Percentiles rank a stretch among this genome's conserved stretches.
Evolutionary conservation across 2,888 invertebrate genomes (phyloP).

Genomic region (Colostygia pectinataria): DNA sequence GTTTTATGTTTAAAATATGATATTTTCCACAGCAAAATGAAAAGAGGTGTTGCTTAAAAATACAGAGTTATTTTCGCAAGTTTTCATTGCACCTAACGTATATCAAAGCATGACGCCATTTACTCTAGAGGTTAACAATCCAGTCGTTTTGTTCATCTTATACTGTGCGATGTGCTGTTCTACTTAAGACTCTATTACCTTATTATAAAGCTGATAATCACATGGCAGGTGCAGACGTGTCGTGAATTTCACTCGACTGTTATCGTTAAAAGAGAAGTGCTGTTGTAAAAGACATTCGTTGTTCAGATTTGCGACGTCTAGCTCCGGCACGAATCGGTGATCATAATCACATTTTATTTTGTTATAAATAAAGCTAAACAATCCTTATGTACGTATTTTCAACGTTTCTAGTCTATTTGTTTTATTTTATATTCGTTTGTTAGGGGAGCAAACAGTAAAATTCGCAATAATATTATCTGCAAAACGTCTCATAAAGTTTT

Average conservation of each 20-base stretch:
- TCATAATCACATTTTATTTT: conserved; percentile 32
- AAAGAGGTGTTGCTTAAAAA: conserved; percentile 18
- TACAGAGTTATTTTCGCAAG: conserved; percentile 21
- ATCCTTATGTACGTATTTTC: conserved; percentile 1
- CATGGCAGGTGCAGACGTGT: conserved; percentile 29
- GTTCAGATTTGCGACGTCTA: conserved; percentile 41
- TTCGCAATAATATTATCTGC: too few relatives aligned
- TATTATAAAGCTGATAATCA: conserved; percentile 34
- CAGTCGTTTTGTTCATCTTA: conserved; percentile 30
- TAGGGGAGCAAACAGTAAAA: too few relatives aligned
- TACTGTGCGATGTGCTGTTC: conserved; percentile 1
- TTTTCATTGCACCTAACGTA: conserved; percentile 25
- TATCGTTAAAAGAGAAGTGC: conserved; percentile 45
- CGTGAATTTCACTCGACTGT: conserved; percentile 44
- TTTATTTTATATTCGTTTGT: too few relatives aligned
- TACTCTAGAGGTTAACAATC: conserved; percentile 33
- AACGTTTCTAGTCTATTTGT: not conserved
- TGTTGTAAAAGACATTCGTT: conserved; percentile 43
- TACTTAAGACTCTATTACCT: conserved; percentile 17
- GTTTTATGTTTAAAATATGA: not conserved
- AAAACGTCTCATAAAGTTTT: too few relatives aligned
- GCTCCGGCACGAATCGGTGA: conserved; percentile 22
- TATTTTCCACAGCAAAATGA: conserved; percentile 7
- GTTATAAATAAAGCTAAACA: conserved; percentile 21
- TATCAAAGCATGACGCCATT: conserved; percentile 34